Base-by-base conservation (phyloP, 2,113 vertebrate species). In the Amia ocellicauda region DNA sequence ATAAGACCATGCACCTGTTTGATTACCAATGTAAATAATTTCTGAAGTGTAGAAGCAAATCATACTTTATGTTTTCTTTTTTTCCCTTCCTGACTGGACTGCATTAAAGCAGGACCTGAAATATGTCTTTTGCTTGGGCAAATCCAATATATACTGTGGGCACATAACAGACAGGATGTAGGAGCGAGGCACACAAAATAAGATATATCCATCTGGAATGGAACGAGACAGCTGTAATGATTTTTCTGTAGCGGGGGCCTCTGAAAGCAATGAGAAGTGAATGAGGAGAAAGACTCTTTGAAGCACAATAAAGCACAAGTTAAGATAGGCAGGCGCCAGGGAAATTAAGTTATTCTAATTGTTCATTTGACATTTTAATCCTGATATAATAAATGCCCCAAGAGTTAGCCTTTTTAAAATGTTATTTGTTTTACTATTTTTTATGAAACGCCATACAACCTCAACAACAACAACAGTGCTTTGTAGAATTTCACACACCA, bases 281-380 rank as follows among this genome's bases (percentile, higher is more conserved):
- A 72, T 81, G 62, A 69, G 28, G 64, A 7, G 41, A 24, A 58
- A 62, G 59, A 20, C 16, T 60, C 70, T 68, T 23, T 22, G 10
- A 60, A 36, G 63, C 16, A 27, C 43, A 31, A 26, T 28, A 19
- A 41, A 58, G 57, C 62, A 67, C 16, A 69, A 62, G 58, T 49
- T 59, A 61, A 72, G 63, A 73, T 63, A 69, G 51, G 70, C 17
- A 57, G 50, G 60, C 69, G 58, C 63, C 19, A 42, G 74, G 76
- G 71, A 80, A 83, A 81, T 80, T 66, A 79, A 63, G 71, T 79
- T 64, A 49, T 69, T 66, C 70, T 75, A 76, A 81, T 76, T 78
- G 60, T 76, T 41, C 40, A 19, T 66, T 67, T 58, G 67, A 71
- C 71, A 77, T 72, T 78, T 78, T 78, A 74, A 78, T 76, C 69